Evolutionary conservation across 2,888 invertebrate genomes (phyloP), one percentile per base, ranked within the genome.

Genomic region (Ichneumon xanthorius): DNA sequence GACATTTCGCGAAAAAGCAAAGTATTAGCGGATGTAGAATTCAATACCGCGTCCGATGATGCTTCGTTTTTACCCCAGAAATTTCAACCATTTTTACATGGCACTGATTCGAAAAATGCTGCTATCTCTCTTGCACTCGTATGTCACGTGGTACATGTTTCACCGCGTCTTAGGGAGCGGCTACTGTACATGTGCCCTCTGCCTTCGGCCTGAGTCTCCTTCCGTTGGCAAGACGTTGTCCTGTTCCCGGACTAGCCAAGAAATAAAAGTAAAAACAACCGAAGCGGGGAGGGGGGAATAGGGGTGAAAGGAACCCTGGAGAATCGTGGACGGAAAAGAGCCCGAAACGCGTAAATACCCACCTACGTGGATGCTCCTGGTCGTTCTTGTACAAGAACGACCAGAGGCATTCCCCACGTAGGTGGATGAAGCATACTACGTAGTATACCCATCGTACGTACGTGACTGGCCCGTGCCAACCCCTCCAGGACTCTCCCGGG

Each of bases 401-500:
- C 45, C 45, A 45, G 45, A 50, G 48, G 55, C 67, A 67, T 81
- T 78, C 48, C 65, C 73, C 58, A 11, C 72, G 19, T 37, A 45
- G 63, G 16, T 45, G 45, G 45, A 45, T 45, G 45, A 45, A 67
- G 55, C 55, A 67, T 75, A 55, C 33, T 37, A 45, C 16, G 16
- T 55, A 82, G 77, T 82, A 80, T 80, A 82, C 71, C 81, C 82
- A 78, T 82, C 82, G 73, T 86, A 86, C 80, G 81, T 86, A 87
- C 88, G 87, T 85, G 87, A 87, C 86, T 85, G 58, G 63, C 77
- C 84, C 81, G 63, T 79, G 30, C 30, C 61, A 63, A 63, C 30
- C 80, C 76, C 80, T 80, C 26, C 53, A 68, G 55, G 75, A 70
- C 75, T 91, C 90, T 88, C 90, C 14, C 71, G 90, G 89, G 92